Evolutionary conservation across 2,797 vertebrate genomes (phyloP), one percentile per base, ranked within the genome.

Genomic region (Darevskia nairensis): DNA sequence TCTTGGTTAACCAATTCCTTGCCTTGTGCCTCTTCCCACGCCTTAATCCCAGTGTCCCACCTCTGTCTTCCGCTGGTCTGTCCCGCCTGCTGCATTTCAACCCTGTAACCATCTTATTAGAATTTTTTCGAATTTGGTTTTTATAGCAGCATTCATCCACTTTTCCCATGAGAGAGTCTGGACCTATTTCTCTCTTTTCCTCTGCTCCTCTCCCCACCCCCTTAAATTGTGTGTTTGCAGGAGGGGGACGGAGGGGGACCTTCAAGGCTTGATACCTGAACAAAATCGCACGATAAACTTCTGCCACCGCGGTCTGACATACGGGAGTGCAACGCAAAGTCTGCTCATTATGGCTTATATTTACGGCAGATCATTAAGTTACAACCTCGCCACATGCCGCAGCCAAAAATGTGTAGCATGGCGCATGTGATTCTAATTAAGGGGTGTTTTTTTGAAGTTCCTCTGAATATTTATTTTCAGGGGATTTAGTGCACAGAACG

Each of bases 351-450:
- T 90, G 92, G 94, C 68, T 86, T 96, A 95, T 97, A 97, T 97
- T 97, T 97, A 97, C 96, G 95, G 95, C 94, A 95, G 96, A 96
- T 97, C 96, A 96, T 96, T 96, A 96, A 97, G 96, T 97, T 97
- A 97, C 96, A 97, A 91, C 95, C 94, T 93, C 44, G 50, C 92
- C 86, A 91, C 95, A 92, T 88, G 92, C 96, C 95, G 95, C 82
- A 66, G 95, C 94, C 96, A 96, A 96, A 94, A 94, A 96, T 95
- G 94, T 92, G 91, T 95, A 95, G 94, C 92, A 88, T 94, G 93
- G 92, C 95, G 96, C 96, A 96, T 97, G 94, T 97, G 97, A 95
- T 97, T 97, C 96, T 96, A 97, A 97, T 98, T 97, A 97, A 96
- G 94, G 64, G 80, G 8, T 23, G 29, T 74, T 80, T 80, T 95